These are phyloP conservation scores for Medauroidea extradentata DNA, from an alignment of 1,140 invertebrate genomes.

Conservation along the genomic window DNA sequence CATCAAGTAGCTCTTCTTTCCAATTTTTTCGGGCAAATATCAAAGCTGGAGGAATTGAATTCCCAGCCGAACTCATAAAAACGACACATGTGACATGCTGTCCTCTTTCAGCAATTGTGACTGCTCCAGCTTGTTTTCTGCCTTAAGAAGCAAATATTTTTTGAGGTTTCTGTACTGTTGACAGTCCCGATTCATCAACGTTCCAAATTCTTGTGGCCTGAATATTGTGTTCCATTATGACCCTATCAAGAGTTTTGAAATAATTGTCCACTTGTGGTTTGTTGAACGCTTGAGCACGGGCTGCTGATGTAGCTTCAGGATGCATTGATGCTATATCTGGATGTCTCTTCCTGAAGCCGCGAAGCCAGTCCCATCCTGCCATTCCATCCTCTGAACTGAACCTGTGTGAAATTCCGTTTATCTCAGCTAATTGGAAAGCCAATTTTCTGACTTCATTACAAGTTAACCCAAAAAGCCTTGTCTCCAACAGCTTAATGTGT, in stretches of 20 bases:
- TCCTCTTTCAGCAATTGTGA: conserved; percentile 35
- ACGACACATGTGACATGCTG: conserved; percentile 30
- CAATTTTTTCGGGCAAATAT: conserved; percentile 18
- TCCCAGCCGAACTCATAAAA: conserved; percentile 35
- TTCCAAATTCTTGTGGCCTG: conserved; percentile 34
- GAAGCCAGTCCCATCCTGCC: no score
- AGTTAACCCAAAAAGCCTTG: no score
- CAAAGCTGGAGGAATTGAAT: conserved; percentile 27
- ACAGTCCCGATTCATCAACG: conserved; percentile 38
- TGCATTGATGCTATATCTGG: not conserved
- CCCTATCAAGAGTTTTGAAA: conserved; percentile 33
- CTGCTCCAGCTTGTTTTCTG: conserved; percentile 26
- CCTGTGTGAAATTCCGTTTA: no score
- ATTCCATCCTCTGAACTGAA: no score
- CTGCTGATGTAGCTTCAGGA: not conserved
- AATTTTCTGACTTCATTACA: no score
- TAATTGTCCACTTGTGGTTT: conserved; percentile 18
- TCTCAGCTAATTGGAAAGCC: no score
- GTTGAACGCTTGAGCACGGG: not conserved
- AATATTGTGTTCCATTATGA: conserved; percentile 33
- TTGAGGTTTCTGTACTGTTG: conserved; percentile 33
- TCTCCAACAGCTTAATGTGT: no score
- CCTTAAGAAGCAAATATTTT: conserved; percentile 34
- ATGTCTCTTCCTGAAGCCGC: not conserved
- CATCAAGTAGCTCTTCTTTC: conserved; percentile 26